These are phyloP conservation scores for Papilio dardanus DNA, from an alignment of 1,140 invertebrate species.

Conservation along the genomic window DNA sequence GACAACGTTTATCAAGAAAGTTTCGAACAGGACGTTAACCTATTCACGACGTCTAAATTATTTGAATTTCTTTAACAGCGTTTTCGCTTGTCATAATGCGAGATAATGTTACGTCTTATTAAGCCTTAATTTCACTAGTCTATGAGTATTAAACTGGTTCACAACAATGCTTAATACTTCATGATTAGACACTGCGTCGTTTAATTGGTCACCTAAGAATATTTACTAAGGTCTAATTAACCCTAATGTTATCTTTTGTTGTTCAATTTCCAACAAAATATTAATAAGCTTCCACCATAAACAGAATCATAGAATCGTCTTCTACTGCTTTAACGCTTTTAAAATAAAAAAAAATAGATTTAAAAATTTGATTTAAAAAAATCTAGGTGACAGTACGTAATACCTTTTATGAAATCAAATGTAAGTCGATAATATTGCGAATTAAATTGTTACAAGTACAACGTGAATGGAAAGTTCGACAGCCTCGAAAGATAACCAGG, in stretches of 20 bases:
- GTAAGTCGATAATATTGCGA: conserved; percentile 34
- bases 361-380: background rate
- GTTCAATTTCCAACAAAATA: too few relatives aligned
- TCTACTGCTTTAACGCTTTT: too few relatives aligned
- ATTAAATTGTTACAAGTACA: conserved; percentile 37
- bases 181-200: too few relatives aligned
- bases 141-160: too few relatives aligned
- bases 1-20: background rate
- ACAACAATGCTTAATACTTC: too few relatives aligned
- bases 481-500: conserved; percentile 57
- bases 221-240: too few relatives aligned
- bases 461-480: conserved; percentile 56
- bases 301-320: too few relatives aligned
- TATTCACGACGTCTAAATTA: background rate
- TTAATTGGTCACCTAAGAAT: too few relatives aligned
- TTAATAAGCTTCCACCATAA: too few relatives aligned
- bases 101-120: background rate
- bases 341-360: background rate
- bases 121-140: background rate
- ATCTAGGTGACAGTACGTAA: conserved; percentile 38
- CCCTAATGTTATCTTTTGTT: too few relatives aligned
- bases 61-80: background rate
- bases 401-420: conserved; percentile 7
- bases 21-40: background rate
- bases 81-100: background rate